Evolutionary conservation across 37 sponge, comb jelly and placozoan genomes (phyloP), one percentile per base, ranked within the genome.

Genomic region (Eunapius fragilis): DNA sequence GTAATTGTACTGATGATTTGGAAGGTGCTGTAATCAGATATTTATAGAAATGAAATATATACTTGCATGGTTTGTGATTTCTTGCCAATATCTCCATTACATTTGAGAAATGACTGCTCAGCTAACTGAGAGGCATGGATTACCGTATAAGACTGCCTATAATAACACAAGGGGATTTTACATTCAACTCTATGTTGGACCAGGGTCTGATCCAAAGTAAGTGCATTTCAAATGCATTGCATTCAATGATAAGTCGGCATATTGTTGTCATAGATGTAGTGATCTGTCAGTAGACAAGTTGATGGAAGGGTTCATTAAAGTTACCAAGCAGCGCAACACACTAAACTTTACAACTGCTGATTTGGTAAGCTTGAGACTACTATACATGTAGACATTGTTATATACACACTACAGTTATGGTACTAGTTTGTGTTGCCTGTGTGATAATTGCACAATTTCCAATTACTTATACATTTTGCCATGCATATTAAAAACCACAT

Each of bases 111-210:
- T 96, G 35, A 84, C 90, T 7, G 41, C 74, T 25, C 92, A 89
- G 84, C 25, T 95, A 3, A 28, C 80, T n/a, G 79, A 87, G 72
- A 86, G 92, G 86, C 79, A 94, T 68, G 78, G 86, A 30, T 89
- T 99, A 2, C 93, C 96, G 6, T 80, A 97, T 74, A 92, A 89
- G 71, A 90, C 90, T 75, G 86, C 84, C 33, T 97, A 85, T 90
- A 97, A 88, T 81, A 80, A 91, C 0, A 35, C 92, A n/a, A 72
- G 98, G 70, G 98, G 96, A 0, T 99, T 99, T 80, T 93, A 88
- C 84, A 88, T 99, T 14, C 96, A 96, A 78, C 77, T 99, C 36
- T 85, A 88, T 84, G 83, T 79, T n/a, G 91, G 87, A 14, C 71
- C 85, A 2, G 91, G 90, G 25, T 76, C 83, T 22, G 36, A 68